Conservation (phyloP, 35 echinoderm and acorn worm genomes). For the Lytechinus pictus region DNA sequence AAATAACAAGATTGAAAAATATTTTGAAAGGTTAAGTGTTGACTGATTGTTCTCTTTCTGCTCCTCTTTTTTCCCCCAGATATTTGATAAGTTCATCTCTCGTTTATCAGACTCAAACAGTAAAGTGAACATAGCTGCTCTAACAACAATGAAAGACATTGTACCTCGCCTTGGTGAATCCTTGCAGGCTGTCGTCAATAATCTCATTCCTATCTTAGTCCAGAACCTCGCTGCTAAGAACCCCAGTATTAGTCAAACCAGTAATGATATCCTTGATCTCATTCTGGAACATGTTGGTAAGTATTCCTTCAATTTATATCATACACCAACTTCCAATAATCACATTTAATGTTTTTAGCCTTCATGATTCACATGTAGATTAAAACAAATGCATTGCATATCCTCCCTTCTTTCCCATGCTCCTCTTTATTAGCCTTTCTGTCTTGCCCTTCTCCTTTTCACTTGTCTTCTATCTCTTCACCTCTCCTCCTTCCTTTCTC, state of each 20-base stretch:
- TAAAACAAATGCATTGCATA: background rate
- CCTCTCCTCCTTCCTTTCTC: too few species aligned
- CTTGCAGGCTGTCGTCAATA: slow-evolving; percentile 70
- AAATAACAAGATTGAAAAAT: too few species aligned
- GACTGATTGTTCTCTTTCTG: background rate
- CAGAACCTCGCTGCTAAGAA: slow-evolving; percentile 91
- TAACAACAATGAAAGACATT: slow-evolving; percentile 80
- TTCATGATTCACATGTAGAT: background rate
- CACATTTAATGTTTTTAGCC: background rate
- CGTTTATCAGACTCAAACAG: slow-evolving; percentile 89
- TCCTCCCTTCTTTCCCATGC: too few species aligned
- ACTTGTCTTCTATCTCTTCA: background rate
- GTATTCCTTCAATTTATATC: slow-evolving; percentile 20
- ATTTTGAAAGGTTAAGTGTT: background rate
- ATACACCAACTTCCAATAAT: background rate
- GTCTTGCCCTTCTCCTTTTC: background rate
- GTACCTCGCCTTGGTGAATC: slow-evolving; percentile 85
- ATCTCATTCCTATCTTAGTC: slow-evolving; percentile 66
- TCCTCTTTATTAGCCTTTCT: background rate
- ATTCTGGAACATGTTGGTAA: slow-evolving; percentile 94
- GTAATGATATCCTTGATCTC: slow-evolving; percentile 78
- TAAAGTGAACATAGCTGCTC: slow-evolving; percentile 85
- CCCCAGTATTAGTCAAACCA: slow-evolving; percentile 80
- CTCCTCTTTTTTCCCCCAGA: slow-evolving; percentile 45
- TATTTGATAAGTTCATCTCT: slow-evolving; percentile 93